Percentiles rank a stretch among this genome's conserved stretches.
These are phyloP conservation scores for Cetonia aurata DNA, from an alignment of 2,888 invertebrate species.

Conservation along the genomic window DNA sequence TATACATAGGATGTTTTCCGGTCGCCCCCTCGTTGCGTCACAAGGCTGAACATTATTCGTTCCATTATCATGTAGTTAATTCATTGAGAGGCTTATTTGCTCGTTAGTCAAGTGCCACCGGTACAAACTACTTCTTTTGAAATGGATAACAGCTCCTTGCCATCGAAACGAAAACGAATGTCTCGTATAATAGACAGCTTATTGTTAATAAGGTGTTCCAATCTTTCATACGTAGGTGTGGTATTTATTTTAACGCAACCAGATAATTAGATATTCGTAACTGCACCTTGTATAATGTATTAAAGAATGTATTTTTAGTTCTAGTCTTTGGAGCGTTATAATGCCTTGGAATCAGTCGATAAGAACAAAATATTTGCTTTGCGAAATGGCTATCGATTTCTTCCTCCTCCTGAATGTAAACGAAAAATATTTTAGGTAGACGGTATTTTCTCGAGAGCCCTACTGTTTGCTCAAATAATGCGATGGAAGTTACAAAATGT, in stretches of 20 bases:
- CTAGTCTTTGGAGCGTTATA: not conserved
- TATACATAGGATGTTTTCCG: constrained; percentile 53
- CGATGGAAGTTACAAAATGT: constrained; percentile 8
- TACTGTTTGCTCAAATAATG: constrained; percentile 12
- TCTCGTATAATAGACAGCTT: not conserved
- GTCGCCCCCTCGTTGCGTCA: constrained; percentile 64
- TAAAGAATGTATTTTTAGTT: not conserved
- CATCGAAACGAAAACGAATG: constrained; percentile 8
- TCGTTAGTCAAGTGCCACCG: constrained; percentile 52
- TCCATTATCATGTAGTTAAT: constrained; percentile 64
- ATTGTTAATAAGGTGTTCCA: not conserved
- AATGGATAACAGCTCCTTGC: constrained; percentile 38
- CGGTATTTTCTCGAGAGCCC: not conserved
- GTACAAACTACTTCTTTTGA: constrained; percentile 48
- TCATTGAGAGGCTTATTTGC: constrained; percentile 62
- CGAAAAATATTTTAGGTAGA: constrained; percentile 27
- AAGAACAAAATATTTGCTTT: constrained; percentile 29
- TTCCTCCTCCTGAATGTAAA: constrained; percentile 5
- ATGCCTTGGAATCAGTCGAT: constrained; percentile 11
- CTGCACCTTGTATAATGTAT: no score
- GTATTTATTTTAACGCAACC: no score
- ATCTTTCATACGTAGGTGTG: no score
- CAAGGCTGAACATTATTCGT: constrained; percentile 61
- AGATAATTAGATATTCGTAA: no score
- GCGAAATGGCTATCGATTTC: constrained; percentile 32